Evolutionary conservation across 2,888 invertebrate genomes (phyloP).

Genomic region (Hanleya hanleyi): DNA sequence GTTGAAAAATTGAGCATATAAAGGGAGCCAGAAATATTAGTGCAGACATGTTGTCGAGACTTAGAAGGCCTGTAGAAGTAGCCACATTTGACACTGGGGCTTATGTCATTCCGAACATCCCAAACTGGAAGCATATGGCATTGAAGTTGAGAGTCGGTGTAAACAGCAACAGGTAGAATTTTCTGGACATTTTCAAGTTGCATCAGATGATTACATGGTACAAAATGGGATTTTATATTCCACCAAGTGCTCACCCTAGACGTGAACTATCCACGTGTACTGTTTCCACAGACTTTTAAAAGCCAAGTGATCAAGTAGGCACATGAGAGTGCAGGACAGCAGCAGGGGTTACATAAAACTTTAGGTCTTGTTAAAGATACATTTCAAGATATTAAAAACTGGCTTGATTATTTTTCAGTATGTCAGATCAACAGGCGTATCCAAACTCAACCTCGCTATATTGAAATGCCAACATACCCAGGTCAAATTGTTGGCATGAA

Average conservation of each 20-base stretch:
- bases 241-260: no score
- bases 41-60: neutral
- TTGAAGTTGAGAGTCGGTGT: no score
- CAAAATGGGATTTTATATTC: neutral
- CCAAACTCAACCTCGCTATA: neutral
- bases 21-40: neutral
- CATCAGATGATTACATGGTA: neutral
- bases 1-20: neutral
- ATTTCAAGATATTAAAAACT: neutral
- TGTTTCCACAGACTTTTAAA: neutral
- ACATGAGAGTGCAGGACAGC: neutral
- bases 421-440: neutral
- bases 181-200: neutral
- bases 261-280: neutral
- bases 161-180: neutral
- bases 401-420: constrained; percentile 3
- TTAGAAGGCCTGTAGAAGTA: neutral
- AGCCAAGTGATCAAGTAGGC: neutral
- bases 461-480: neutral
- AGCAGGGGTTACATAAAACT: constrained; percentile 10
- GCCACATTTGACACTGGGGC: neutral
- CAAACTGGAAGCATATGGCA: no score
- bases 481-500: constrained; percentile 5
- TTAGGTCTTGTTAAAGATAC: neutral
- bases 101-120: neutral